A percentile compares a stretch with the other conserved stretches of the same genome.
These are phyloP conservation scores for Myrmophylax atrothorax DNA, from an alignment of 2,113 vertebrate genomes.

Conservation along the genomic window DNA sequence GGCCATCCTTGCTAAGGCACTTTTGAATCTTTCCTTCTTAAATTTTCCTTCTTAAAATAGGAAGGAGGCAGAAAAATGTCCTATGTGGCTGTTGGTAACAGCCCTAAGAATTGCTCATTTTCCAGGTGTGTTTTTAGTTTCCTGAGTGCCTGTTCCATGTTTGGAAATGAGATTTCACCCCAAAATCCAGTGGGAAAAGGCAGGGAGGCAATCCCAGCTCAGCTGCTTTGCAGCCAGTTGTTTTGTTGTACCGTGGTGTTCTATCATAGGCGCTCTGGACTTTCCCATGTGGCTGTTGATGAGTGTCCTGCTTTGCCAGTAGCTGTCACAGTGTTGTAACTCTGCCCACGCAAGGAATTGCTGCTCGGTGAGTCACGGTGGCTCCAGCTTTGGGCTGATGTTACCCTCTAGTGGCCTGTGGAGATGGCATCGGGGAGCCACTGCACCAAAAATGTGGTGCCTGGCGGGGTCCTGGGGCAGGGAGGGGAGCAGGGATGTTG, in stretches of 20 bases:
- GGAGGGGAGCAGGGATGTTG: neutral
- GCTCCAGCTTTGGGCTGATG: neutral
- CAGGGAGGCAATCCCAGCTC: neutral
- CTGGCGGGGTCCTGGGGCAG: neutral
- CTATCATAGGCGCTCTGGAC: neutral
- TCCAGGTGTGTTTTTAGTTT: neutral
- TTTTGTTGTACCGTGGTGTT: neutral
- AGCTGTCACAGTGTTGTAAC: neutral
- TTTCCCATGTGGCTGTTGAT: neutral
- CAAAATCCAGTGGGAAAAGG: neutral
- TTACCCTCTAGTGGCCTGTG: constrained; percentile 39
- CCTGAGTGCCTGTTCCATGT: accelerated
- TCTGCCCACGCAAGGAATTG: neutral
- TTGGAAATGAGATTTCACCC: neutral
- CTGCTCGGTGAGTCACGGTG: neutral
- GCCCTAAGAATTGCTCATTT: neutral
- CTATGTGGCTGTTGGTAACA: neutral
- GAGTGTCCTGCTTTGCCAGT: neutral
- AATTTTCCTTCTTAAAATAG: neutral
- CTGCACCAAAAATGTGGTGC: neutral
- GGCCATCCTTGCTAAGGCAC: neutral
- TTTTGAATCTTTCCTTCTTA: neutral
- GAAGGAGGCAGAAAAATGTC: neutral
- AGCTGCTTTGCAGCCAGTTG: neutral
- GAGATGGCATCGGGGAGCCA: neutral